Conservation (phyloP, 2,113 vertebrate genomes). For the Charadrius vociferus region DNA sequence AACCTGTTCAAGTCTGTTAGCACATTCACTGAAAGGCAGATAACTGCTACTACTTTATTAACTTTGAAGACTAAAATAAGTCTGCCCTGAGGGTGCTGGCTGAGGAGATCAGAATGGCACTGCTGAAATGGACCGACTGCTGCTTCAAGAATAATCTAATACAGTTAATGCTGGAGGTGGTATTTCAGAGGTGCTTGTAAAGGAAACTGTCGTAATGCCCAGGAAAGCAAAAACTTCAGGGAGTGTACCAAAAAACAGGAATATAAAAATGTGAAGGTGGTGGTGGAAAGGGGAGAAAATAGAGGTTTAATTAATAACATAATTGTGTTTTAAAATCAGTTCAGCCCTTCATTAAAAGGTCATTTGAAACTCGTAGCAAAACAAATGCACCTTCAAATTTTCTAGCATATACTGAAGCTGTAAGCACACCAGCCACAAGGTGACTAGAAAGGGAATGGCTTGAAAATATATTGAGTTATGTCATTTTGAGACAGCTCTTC, state of each 20-base stretch:
- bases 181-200: neutral
- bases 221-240: neutral
- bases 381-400: neutral
- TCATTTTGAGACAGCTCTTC: neutral
- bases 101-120: neutral
- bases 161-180: neutral
- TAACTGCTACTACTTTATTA: neutral
- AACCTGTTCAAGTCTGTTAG: neutral
- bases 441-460: neutral
- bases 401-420: neutral
- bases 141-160: neutral
- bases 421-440: neutral
- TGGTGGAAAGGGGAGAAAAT: conserved; percentile 9
- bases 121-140: neutral
- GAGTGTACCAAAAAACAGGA: neutral
- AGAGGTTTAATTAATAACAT: conserved; percentile 29
- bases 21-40: neutral
- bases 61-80: neutral
- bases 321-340: conserved; percentile 32
- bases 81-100: neutral
- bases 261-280: neutral
- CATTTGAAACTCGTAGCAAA: neutral
- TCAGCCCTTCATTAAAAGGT: conserved; percentile 25
- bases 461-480: neutral
- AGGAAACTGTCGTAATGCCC: neutral